Evolutionary conservation across 2,888 invertebrate species (phyloP), one percentile per base, ranked within the genome.

Genomic region (Drosophila acutilabella): DNA sequence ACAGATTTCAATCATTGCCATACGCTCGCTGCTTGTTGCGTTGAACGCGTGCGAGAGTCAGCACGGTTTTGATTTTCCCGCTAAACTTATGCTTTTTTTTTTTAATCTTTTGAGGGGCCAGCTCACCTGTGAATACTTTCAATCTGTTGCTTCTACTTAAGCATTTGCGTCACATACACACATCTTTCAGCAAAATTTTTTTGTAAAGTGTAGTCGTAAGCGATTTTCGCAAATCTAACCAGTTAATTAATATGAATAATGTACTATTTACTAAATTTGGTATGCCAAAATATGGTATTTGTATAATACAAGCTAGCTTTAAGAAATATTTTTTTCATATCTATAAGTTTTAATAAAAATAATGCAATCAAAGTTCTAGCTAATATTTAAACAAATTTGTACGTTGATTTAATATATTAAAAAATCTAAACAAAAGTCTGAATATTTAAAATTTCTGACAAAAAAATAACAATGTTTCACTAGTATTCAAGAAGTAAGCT

Each of bases 11-110:
- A 51, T 50, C 69, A 70, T 44, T 40, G 40, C 45, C 75, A 66
- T 62, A 56, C 66, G 68, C 69, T 64, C 67, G 70, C 71, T 66
- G 67, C 76, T 76, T 73, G 79, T 80, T 76, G 90, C 89, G 89
- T 90, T 89, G 88, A 89, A 89, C 90, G 89, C 89, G 70, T 74
- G 68, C 74, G 75, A 74, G 74, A 79, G 57, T 64, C 57, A 64
- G 52, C 62, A 59, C 18, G 36, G 26, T 45, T 51, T 60, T 44
- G 52, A 26, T 53, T 36, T 16, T 36, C n/a, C 7, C 30, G 30
- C 30, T 30, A 30, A 30, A 30, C 8, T 30, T 8, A 45, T 36
- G 26, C 50, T 57, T 51, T 51, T 45, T 61, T 13, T 2, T 20
- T 44, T 41, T 18, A 16, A 47, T 56, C 57, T 67, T 62, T 65